Conservation (phyloP, 1,140 invertebrate genomes). For the Bombus confusus region DNA sequence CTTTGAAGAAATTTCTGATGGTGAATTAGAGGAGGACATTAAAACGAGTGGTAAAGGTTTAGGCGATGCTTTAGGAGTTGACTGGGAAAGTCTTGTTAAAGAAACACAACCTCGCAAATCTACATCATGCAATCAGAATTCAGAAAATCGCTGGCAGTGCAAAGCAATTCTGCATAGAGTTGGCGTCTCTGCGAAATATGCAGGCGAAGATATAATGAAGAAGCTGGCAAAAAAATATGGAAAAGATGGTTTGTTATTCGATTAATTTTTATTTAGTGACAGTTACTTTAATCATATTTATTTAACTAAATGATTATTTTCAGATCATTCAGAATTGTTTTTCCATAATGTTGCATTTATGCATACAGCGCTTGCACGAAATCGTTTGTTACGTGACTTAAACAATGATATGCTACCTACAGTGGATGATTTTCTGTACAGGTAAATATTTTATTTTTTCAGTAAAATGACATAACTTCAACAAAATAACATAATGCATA, state of each 20-base stretch:
- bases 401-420: constrained; percentile 63
- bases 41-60: constrained; percentile 86
- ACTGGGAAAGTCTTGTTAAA: constrained; percentile 94
- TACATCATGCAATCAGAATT: constrained; percentile 78
- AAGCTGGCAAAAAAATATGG: constrained; percentile 84
- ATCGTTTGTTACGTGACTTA: constrained; percentile 68
- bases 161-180: constrained; percentile 87
- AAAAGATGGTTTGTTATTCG: constrained; percentile 73
- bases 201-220: constrained; percentile 86
- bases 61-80: constrained; percentile 94
- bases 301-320: constrained; percentile 32
- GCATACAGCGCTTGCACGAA: constrained; percentile 74
- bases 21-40: constrained; percentile 91
- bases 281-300: constrained; percentile 7
- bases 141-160: constrained; percentile 89
- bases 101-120: constrained; percentile 86
- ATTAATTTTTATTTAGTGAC: constrained; percentile 1
- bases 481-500: constrained; percentile 14
- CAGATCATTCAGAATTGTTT: constrained; percentile 71
- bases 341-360: constrained; percentile 76
- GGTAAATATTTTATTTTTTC: constrained; percentile 57
- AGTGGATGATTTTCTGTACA: constrained; percentile 75
- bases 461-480: not conserved
- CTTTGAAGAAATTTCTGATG: constrained; percentile 95
- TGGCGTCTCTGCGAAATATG: constrained; percentile 88